Evolutionary conservation across 2,113 vertebrate species (phyloP).

Genomic region (Pycnonotus jocosus): DNA sequence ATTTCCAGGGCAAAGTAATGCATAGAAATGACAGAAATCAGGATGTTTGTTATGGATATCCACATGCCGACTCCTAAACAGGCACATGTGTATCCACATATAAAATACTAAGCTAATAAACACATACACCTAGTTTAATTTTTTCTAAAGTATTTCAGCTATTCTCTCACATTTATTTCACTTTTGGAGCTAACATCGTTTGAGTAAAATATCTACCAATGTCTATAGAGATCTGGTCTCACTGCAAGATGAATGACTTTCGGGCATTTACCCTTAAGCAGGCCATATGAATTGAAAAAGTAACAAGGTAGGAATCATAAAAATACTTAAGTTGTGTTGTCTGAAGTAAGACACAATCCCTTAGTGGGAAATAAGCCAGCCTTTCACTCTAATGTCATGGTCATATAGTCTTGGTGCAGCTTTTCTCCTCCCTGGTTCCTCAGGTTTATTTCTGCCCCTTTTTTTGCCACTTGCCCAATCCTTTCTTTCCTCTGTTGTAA

Average conservation of each 20-base stretch:
- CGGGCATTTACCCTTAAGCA: not conserved
- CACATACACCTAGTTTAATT: not conserved
- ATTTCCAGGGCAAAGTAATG: not conserved
- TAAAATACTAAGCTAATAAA: not conserved
- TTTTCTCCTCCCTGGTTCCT: not conserved
- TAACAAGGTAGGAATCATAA: not conserved
- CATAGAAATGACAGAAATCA: not conserved
- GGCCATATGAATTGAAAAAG: not conserved
- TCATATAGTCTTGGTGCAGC: not conserved
- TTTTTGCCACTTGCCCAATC: fast-evolving
- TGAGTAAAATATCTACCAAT: not conserved
- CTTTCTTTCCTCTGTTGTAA: not conserved
- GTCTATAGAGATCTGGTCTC: not conserved
- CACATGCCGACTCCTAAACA: not conserved
- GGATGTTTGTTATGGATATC: fast-evolving
- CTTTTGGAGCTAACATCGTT: not conserved
- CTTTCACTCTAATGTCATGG: not conserved
- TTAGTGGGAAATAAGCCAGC: not conserved
- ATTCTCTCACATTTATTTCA: not conserved
- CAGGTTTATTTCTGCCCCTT: not conserved
- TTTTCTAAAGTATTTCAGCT: not conserved
- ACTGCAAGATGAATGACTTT: not conserved
- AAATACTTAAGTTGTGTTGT: not conserved
- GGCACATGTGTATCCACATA: fast-evolving
- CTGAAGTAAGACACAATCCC: not conserved